These are phyloP conservation scores for Drosophila emarginata DNA, from an alignment of 2,888 invertebrate genomes.

Conservation along the genomic window DNA sequence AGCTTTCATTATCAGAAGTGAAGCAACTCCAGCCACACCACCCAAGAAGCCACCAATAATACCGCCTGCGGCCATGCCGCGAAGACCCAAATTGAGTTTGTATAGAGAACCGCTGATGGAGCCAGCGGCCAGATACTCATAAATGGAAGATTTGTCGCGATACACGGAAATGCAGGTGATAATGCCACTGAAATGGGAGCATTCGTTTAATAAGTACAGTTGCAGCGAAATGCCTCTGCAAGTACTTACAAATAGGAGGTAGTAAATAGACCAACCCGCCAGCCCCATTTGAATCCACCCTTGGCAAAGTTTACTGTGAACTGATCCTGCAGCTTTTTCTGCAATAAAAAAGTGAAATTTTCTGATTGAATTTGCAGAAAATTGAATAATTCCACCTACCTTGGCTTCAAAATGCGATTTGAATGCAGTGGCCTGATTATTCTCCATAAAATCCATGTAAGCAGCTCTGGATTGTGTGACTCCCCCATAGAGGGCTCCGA, in stretches of 20 bases:
- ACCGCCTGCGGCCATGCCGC: conserved; percentile 87
- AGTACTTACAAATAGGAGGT: conserved; percentile 86
- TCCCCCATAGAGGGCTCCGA: conserved; percentile 87
- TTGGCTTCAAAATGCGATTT: conserved; percentile 87
- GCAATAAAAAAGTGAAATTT: conserved; percentile 70
- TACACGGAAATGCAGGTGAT: conserved; percentile 87
- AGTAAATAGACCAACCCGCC: conserved; percentile 87
- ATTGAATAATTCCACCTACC: conserved; percentile 79
- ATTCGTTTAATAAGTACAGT: accelerated
- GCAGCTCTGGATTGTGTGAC: conserved; percentile 85
- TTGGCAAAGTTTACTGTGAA: conserved; percentile 87
- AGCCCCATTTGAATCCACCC: conserved; percentile 88
- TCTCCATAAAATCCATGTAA: conserved; percentile 87
- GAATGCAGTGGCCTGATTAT: conserved; percentile 89
- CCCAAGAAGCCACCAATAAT: conserved; percentile 86
- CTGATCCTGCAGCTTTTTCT: conserved; percentile 88
- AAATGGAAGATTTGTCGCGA: conserved; percentile 86
- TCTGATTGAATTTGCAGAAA: accelerated
- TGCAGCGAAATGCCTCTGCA: not conserved
- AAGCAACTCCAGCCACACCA: conserved; percentile 84
- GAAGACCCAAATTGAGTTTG: conserved; percentile 87
- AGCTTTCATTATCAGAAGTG: conserved; percentile 84
- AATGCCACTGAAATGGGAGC: conserved; percentile 84
- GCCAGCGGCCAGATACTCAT: conserved; percentile 88
- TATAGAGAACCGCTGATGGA: conserved; percentile 86